phyloP scores from a whole-genome alignment of 2,113 vertebrate genomes.

The Cromileptes altivelis region DNA sequence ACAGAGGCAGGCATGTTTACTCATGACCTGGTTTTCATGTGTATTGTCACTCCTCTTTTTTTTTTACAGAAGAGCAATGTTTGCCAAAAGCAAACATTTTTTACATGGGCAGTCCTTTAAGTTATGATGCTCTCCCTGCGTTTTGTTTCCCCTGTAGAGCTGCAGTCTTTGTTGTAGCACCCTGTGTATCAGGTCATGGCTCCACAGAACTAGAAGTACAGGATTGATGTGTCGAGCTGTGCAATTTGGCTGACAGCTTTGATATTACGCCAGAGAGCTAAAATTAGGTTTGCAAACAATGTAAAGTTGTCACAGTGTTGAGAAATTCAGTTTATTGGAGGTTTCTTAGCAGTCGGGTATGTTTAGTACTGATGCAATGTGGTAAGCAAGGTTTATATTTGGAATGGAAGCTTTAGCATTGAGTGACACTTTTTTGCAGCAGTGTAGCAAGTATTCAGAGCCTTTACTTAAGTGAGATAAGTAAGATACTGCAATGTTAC shows the following conservation, averaged over 20 bases:
- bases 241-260: background rate
- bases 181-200: background rate
- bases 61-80: background rate
- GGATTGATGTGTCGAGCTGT: slow-evolving; percentile 28
- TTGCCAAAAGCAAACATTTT: background rate
- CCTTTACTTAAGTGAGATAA: background rate
- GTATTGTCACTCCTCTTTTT: background rate
- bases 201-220: slow-evolving; percentile 63
- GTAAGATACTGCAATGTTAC: background rate
- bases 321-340: background rate
- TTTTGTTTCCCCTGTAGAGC: background rate
- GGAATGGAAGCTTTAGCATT: background rate
- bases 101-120: background rate
- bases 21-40: background rate
- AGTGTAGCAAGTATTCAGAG: background rate
- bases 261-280: background rate
- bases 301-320: background rate
- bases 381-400: background rate
- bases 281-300: background rate
- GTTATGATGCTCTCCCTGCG: background rate
- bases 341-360: too few relatives aligned
- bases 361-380: background rate
- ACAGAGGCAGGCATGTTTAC: background rate
- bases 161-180: slow-evolving; percentile 4
- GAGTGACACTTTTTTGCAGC: background rate